Evolutionary conservation across 2,113 vertebrate species (phyloP).

Genomic region (Procavia capensis): DNA sequence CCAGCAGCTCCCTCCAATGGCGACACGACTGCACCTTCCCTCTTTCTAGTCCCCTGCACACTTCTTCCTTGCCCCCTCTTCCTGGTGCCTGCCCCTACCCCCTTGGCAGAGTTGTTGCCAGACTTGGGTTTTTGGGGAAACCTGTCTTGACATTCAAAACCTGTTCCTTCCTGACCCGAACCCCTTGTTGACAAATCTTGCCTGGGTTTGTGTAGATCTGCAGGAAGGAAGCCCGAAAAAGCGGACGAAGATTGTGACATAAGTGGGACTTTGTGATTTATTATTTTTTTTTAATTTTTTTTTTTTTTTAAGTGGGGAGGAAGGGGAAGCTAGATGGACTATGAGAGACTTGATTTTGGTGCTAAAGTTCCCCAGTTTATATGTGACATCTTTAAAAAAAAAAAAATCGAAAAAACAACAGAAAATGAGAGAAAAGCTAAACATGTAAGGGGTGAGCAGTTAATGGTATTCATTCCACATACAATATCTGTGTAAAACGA

Average conservation of each 20-base stretch:
- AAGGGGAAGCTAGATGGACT: conserved; percentile 86
- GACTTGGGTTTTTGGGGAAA: conserved; percentile 91
- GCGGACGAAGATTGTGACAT: conserved; percentile 85
- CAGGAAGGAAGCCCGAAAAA: conserved; percentile 87
- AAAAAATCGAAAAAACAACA: too few relatives aligned
- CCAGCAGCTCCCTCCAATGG: conserved; percentile 90
- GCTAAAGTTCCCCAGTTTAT: conserved; percentile 92
- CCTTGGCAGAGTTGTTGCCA: conserved; percentile 73
- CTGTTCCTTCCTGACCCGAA: conserved; percentile 69
- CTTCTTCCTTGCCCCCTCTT: conserved; percentile 58
- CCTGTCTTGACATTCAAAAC: conserved; percentile 81
- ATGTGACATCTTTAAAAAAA: conserved; percentile 86
- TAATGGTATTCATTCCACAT: conserved; percentile 94
- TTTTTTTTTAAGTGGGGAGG: conserved; percentile 82
- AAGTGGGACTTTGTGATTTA: conserved; percentile 86
- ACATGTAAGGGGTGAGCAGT: conserved; percentile 87
- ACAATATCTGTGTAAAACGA: conserved; percentile 91
- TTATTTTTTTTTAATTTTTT: conserved; percentile 48
- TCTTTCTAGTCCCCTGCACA: conserved; percentile 63
- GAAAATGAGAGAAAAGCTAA: conserved; percentile 82
- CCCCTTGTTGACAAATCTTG: conserved; percentile 85
- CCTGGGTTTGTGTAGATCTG: conserved; percentile 87
- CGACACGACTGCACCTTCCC: conserved; percentile 81
- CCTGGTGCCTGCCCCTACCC: conserved; percentile 81
- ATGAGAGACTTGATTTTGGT: conserved; percentile 91